Evolutionary conservation across 2,113 vertebrate species (phyloP).

Genomic region (Zapornia atra): DNA sequence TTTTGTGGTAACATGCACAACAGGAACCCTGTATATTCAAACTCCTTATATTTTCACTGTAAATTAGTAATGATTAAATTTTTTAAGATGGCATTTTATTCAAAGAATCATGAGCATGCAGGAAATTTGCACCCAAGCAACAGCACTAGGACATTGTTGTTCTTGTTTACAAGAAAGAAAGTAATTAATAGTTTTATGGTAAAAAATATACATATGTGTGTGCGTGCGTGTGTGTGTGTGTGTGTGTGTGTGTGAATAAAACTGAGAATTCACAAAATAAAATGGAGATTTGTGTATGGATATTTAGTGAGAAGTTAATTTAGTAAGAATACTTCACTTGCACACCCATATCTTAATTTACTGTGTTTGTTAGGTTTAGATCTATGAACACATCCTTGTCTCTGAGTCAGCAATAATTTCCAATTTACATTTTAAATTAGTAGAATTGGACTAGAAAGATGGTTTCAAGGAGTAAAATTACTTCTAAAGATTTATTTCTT

Average conservation of each 20-base stretch:
- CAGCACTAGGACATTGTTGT: accelerated
- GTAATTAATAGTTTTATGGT: background rate
- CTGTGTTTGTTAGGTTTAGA: background rate
- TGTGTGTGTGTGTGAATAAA: background rate
- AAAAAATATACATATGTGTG: background rate
- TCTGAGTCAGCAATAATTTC: background rate
- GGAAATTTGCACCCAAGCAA: background rate
- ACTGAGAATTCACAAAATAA: background rate
- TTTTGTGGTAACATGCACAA: background rate
- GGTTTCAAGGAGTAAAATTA: background rate
- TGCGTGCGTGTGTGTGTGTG: too few relatives aligned
- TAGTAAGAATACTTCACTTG: background rate
- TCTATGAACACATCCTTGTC: background rate
- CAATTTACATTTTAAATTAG: background rate
- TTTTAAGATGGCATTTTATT: background rate
- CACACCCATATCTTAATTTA: background rate
- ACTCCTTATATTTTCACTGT: background rate
- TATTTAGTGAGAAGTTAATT: background rate
- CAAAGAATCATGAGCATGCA: background rate
- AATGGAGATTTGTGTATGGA: background rate
- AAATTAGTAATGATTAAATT: background rate
- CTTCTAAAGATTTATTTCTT: background rate
- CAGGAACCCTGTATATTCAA: background rate
- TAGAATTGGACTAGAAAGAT: background rate
- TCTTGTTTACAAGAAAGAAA: background rate